A percentile compares a stretch with the other conserved stretches of the same genome.
Evolutionary conservation across 2,797 vertebrate species (phyloP).

Genomic region (Amblyraja radiata): DNA sequence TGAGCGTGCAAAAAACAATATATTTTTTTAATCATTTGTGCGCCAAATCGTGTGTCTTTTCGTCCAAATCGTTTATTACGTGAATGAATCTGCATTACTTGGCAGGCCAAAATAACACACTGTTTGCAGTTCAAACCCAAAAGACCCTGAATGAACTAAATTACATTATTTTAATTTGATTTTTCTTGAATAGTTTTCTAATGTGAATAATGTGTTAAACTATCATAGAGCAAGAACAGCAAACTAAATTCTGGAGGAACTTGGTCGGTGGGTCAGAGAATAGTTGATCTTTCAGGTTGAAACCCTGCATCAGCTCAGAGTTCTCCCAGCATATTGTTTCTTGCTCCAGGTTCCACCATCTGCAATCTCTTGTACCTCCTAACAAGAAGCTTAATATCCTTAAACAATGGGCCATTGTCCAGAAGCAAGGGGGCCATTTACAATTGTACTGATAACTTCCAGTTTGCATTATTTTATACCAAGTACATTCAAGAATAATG

Average conservation of each 20-base stretch:
- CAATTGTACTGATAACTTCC: not conserved
- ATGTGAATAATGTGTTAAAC: not conserved
- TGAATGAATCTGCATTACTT: not conserved
- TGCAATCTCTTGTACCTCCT: no score
- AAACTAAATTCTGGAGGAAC: no score
- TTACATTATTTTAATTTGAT: not conserved
- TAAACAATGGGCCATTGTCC: not conserved
- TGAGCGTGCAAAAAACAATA: not conserved
- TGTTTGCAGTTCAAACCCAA: not conserved
- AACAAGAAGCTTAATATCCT: not conserved
- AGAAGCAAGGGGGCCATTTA: not conserved
- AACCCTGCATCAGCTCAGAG: no score
- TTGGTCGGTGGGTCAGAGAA: no score
- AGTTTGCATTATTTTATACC: not conserved
- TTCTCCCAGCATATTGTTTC: no score
- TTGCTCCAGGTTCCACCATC: no score
- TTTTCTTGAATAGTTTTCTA: constrained; percentile 25
- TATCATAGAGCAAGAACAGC: not conserved
- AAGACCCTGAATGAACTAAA: not conserved
- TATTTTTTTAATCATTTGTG: not conserved
- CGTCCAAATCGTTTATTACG: not conserved
- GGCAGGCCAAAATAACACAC: not conserved
- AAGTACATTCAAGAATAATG: not conserved
- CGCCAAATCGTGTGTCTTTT: not conserved
- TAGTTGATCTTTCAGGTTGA: no score